phyloP scores from a whole-genome alignment of 2,113 vertebrate genomes.

The Marcusenius ussheri region DNA sequence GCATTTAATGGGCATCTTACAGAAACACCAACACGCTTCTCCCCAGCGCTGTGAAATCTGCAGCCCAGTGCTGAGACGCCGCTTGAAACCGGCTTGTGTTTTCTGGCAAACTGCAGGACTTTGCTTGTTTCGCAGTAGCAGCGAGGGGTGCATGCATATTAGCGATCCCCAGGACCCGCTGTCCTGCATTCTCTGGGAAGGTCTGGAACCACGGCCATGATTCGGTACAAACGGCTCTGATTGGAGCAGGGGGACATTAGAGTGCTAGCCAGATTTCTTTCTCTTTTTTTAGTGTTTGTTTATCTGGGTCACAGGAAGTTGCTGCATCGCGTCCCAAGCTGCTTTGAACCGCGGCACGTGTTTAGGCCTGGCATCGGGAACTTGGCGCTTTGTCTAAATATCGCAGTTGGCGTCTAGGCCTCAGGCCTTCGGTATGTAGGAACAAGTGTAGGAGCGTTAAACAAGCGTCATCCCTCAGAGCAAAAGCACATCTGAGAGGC shows the following conservation, averaged over 20 bases:
- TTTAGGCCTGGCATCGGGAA: neutral
- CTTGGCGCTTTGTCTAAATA: neutral
- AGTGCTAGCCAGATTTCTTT: neutral
- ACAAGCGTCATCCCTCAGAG: neutral
- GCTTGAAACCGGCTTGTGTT: neutral
- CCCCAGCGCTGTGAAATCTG: neutral
- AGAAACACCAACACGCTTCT: neutral
- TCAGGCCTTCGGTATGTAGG: neutral
- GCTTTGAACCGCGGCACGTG: neutral
- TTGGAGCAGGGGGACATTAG: neutral
- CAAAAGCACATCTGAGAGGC: neutral
- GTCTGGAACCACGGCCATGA: neutral
- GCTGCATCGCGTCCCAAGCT: neutral
- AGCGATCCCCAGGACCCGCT: neutral
- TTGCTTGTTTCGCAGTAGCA: neutral
- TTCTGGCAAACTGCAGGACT: neutral
- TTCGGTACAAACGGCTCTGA: neutral
- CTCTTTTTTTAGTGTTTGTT: neutral
- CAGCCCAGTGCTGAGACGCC: neutral
- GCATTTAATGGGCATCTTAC: neutral
- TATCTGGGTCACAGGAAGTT: conserved; percentile 4
- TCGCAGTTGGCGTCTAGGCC: neutral
- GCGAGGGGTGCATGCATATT: neutral
- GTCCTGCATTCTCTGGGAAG: neutral
- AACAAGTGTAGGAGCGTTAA: neutral